Base-by-base conservation (phyloP, 2,888 invertebrate species). In the Mystacides longicornis region DNA sequence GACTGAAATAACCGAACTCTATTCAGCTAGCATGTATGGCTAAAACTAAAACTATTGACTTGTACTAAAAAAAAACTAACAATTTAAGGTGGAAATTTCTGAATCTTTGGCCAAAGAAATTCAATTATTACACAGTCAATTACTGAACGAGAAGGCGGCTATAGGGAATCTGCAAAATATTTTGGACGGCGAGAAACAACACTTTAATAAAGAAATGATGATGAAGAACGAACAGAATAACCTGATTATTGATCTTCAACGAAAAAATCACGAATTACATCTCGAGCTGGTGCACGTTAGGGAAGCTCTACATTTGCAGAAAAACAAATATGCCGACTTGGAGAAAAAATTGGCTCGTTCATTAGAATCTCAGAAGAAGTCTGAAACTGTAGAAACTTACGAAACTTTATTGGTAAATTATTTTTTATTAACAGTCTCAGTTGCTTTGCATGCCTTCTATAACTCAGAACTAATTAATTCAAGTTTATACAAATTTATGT, bases 41-140 rank as follows among this genome's bases (percentile, higher is more conserved):
- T n/a, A n/a, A n/a, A n/a, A n/a, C n/a, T n/a, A n/a, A n/a, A n/a
- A n/a, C n/a, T n/a, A n/a, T n/a, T n/a, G n/a, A n/a, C n/a, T n/a
- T n/a, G n/a, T n/a, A n/a, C n/a, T n/a, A n/a, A n/a, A n/a, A n/a
- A n/a, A n/a, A n/a, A n/a, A n/a, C n/a, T n/a, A n/a, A 31, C 14
- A 43, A 45, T 49, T 51, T 19, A 72, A 81, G 69, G 64, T 74
- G 48, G 81, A 81, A 60, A 66, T 67, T 20, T 71, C 69, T 7
- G 73, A 73, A 42, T 73, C 78, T 0, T 65, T 80, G 2, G 71
- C 71, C 49, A 75, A 77, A 62, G 81, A 81, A 68, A 64, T 79
- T 2, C 71, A 77, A 9, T 64, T 81, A 1, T 65, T 80, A 23
- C 73, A 71, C 49, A 72, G 77, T 0, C 77, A 77, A 65, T 71